Conservation (phyloP, 2,888 invertebrate genomes). For the Pyralis farinalis region DNA sequence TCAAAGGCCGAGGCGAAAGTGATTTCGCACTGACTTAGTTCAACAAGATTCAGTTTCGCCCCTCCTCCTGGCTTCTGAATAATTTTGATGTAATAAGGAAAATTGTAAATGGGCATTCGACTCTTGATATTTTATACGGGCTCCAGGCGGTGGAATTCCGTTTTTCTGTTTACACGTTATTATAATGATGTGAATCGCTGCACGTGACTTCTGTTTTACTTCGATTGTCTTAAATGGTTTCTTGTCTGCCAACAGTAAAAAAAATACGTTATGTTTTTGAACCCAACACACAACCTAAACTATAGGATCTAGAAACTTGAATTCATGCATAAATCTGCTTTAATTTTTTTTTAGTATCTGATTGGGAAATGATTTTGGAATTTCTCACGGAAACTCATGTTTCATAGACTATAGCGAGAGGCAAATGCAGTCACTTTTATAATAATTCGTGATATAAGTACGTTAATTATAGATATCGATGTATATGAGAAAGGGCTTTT, state of each 20-base stretch:
- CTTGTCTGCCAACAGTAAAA: neutral
- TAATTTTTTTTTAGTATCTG: no score
- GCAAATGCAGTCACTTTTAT: no score
- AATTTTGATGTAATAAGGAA: conserved; percentile 75
- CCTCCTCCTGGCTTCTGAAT: conserved; percentile 65
- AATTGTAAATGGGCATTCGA: conserved; percentile 71
- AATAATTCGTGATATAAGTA: no score
- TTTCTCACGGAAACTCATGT: no score
- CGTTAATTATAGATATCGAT: no score
- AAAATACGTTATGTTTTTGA: no score
- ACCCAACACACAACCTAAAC: no score
- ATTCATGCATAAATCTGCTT: no score
- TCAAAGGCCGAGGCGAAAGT: conserved; percentile 77
- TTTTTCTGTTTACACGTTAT: conserved; percentile 25
- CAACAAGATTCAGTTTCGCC: conserved; percentile 75
- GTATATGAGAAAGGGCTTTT: no score
- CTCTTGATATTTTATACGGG: conserved; percentile 45
- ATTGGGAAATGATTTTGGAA: no score
- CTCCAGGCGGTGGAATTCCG: conserved; percentile 14
- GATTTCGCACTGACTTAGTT: conserved; percentile 80
- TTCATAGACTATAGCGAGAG: no score
- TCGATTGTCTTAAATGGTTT: conserved; percentile 1
- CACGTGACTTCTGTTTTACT: conserved; percentile 23
- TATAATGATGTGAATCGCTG: conserved; percentile 32
- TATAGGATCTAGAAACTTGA: no score